Base-by-base conservation (phyloP, 1,140 invertebrate species). In the Hirudo medicinalis region DNA sequence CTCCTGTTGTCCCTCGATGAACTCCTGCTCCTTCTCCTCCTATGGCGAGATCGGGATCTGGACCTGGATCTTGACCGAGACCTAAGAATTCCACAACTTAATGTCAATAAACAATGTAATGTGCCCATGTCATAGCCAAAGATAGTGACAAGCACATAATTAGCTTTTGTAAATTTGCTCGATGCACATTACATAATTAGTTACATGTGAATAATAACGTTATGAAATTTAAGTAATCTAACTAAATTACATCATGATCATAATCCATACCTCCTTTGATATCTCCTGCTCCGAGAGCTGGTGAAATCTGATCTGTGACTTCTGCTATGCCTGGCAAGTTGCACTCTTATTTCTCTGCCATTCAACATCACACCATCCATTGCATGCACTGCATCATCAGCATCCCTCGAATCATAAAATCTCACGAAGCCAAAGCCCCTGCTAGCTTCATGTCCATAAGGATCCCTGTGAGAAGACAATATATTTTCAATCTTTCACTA, bases 361-460 rank as follows among this genome's bases (percentile, higher is more conserved):
- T 98, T 94, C 63, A 97, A 82, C 79, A 91, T 86, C 53, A 91
- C 87, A 13, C 94, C 94, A 83, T 97, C 92, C 87, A 97, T 89
- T 20, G 91, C 89, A 80, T 97, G 92, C 74, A 97, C 85, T 76
- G 86, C 86, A 81, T 97, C 93, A 83, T 97, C 93, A 15, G 94
- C 94, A 84, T 97, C 93, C 53, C 92, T 86, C 80, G 92, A 92
- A 78, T 96, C 92, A 80, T 90, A 96, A 81, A 93, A 97, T 77
- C 93, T 92, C 19, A 97, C 93, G 80, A 98, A 98, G 13, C 94
- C 94, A 81, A 97, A 97, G 54, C 95, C 95, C 76, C 94, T 87
- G 76, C 91, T 95, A 63, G 57, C 22, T 83, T 96, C 93, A 67
- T 91, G 86, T 13, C 91, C 92, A 80, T 93, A 95, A 70, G 92